Conservation (phyloP, 64 coral and sea anemone genomes). For the Cladopsammia gracilis region DNA sequence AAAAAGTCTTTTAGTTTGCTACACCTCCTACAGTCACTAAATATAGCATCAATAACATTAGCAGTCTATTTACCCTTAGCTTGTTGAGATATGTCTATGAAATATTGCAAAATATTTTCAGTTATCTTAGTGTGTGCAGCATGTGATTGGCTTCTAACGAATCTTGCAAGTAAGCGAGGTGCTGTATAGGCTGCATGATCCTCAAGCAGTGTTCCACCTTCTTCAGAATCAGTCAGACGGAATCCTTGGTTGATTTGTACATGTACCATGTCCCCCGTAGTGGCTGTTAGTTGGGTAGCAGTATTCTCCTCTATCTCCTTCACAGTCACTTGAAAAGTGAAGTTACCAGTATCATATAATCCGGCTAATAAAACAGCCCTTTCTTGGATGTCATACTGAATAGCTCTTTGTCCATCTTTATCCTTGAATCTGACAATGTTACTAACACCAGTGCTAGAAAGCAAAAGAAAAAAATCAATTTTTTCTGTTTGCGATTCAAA, state of each 20-base stretch:
- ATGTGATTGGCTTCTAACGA: neutral
- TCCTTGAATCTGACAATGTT: constrained; percentile 16
- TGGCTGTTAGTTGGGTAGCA: neutral
- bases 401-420: neutral
- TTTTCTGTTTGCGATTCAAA: no score
- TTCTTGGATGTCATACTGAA: constrained; percentile 9
- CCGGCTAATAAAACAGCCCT: neutral
- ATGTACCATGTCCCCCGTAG: neutral
- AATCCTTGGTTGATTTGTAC: neutral
- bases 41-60: neutral
- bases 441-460: constrained; percentile 3
- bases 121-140: neutral
- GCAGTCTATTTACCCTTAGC: neutral
- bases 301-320: neutral
- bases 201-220: neutral
- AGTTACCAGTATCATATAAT: neutral
- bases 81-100: neutral
- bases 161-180: neutral
- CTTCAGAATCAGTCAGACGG: neutral
- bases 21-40: no score
- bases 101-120: neutral
- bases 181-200: neutral
- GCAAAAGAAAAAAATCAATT: neutral
- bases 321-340: neutral
- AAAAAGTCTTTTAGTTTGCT: no score